Evolutionary conservation across 2,113 vertebrate genomes (phyloP).

Genomic region (Seriola aureovittata): DNA sequence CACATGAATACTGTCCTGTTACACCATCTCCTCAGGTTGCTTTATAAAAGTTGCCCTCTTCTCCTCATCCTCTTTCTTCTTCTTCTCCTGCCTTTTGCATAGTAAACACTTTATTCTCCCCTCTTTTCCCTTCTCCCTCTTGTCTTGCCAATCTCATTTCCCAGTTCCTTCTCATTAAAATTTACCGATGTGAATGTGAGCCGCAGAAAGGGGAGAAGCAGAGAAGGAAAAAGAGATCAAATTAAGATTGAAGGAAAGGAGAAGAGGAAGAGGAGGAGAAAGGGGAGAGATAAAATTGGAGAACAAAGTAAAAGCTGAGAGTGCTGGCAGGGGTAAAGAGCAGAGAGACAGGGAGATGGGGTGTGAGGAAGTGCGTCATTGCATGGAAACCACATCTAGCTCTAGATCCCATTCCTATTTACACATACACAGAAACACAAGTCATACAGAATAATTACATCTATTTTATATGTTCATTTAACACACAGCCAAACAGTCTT

Average conservation of each 20-base stretch:
- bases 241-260: not conserved
- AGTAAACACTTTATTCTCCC: conserved; percentile 69
- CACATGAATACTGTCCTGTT: conserved; percentile 60
- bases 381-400: conserved; percentile 66
- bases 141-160: not conserved
- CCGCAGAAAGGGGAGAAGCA: not conserved
- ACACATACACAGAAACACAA: conserved; percentile 74
- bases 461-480: conserved; percentile 67
- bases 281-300: conserved; percentile 1
- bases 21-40: conserved; percentile 41
- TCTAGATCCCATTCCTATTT: conserved; percentile 67
- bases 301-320: conserved; percentile 18
- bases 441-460: conserved; percentile 68
- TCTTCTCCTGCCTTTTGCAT: conserved; percentile 75
- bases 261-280: conserved; percentile 4
- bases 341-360: conserved; percentile 6
- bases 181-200: conserved; percentile 12
- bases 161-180: conserved; percentile 1
- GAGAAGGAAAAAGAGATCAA: conserved; percentile 10
- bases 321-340: conserved; percentile 2
- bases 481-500: conserved; percentile 48
- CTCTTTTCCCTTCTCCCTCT: conserved; percentile 6
- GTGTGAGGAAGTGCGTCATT: conserved; percentile 24
- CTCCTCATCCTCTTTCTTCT: conserved; percentile 12
- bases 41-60: conserved; percentile 58